phyloP scores from a whole-genome alignment of 2,797 vertebrate genomes.

The Mormyrus proboscirostris region DNA sequence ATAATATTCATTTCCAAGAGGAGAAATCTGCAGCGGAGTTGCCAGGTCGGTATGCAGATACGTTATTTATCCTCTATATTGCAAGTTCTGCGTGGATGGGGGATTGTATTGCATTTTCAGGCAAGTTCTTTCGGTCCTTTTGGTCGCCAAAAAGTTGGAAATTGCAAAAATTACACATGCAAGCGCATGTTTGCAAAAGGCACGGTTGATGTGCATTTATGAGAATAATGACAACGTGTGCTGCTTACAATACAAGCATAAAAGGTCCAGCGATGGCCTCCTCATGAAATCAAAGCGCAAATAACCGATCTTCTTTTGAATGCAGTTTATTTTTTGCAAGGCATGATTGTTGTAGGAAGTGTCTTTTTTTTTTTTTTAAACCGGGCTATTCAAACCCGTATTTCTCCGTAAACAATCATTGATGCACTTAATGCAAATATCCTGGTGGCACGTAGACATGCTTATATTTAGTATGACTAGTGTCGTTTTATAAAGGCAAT shows the following conservation, averaged over 20 bases:
- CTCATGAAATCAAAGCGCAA: conserved; percentile 11
- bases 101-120: conserved; percentile 30
- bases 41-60: conserved; percentile 61
- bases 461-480: conserved; percentile 47
- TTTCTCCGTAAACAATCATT: conserved; percentile 70
- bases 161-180: conserved; percentile 50
- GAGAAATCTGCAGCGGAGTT: conserved; percentile 57
- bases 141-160: conserved; percentile 62
- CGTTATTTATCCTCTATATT: conserved; percentile 4
- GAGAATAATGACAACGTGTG: conserved; percentile 22
- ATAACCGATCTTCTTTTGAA: conserved; percentile 42
- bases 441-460: conserved; percentile 37
- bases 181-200: conserved; percentile 42
- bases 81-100: not conserved
- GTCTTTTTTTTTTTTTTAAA: conserved; percentile 48
- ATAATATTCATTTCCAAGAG: conserved; percentile 57
- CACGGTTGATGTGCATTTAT: conserved; percentile 30
- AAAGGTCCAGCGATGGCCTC: not conserved
- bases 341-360: conserved; percentile 82
- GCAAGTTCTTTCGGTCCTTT: conserved; percentile 42
- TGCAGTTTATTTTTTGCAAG: conserved; percentile 52
- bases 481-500: conserved; percentile 26
- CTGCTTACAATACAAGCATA: not conserved
- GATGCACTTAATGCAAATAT: conserved; percentile 65
- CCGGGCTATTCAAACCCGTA: conserved; percentile 15